Percentiles rank a stretch among this genome's conserved stretches.
These are phyloP conservation scores for Penaeus japonicus DNA, from an alignment of 1,140 invertebrate genomes.

Conservation along the genomic window DNA sequence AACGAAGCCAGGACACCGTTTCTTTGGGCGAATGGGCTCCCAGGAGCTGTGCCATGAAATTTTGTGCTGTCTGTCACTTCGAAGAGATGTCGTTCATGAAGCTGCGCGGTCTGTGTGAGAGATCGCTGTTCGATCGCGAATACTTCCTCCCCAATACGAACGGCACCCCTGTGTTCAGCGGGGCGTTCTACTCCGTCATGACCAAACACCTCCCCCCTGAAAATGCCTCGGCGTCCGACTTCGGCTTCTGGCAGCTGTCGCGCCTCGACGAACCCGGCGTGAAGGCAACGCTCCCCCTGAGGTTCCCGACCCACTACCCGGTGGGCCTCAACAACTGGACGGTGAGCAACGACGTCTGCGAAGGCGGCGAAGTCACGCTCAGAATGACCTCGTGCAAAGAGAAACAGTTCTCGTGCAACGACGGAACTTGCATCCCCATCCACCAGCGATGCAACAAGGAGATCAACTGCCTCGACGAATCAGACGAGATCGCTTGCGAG, in stretches of 20 bases:
- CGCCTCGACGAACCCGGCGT: constrained; percentile 2
- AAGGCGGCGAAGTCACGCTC: not conserved
- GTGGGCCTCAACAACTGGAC: constrained; percentile 32
- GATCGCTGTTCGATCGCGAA: constrained; percentile 24
- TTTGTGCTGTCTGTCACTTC: constrained; percentile 26
- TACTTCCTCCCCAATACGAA: constrained; percentile 25
- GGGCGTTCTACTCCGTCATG: constrained; percentile 26
- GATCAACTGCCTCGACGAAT: constrained; percentile 74
- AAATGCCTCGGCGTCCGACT: not conserved
- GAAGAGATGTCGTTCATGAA: not conserved
- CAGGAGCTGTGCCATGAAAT: constrained; percentile 3
- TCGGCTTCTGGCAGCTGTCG: constrained; percentile 27
- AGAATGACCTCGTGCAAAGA: constrained; percentile 35
- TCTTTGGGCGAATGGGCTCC: constrained; percentile 15
- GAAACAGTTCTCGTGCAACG: constrained; percentile 71
- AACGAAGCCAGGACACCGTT: constrained; percentile 13
- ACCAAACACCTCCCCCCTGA: not conserved
- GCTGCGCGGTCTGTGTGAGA: constrained; percentile 23
- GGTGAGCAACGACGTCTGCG: constrained; percentile 24
- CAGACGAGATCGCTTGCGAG: constrained; percentile 67
- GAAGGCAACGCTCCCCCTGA: constrained; percentile 10
- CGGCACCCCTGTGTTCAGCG: not conserved
- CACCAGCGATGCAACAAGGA: constrained; percentile 75
- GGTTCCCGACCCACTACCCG: constrained; percentile 33
- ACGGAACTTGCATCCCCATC: constrained; percentile 74